These are phyloP conservation scores for Oscheius sp. DNA, from an alignment of 1,140 invertebrate genomes.

Conservation along the genomic window DNA sequence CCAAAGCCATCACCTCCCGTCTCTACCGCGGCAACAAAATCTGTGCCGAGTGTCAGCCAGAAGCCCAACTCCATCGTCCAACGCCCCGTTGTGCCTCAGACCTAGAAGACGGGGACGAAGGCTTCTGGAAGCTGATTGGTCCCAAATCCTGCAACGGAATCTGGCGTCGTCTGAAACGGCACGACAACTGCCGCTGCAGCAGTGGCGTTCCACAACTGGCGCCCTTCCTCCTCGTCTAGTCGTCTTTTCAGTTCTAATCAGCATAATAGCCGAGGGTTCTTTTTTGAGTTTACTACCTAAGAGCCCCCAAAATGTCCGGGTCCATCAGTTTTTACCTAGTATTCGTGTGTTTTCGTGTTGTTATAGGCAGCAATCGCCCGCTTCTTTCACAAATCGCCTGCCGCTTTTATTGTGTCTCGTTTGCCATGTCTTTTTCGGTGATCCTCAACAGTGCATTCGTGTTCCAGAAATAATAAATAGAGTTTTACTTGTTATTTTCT, in stretches of 20 bases:
- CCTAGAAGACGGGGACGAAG: conserved; percentile 50
- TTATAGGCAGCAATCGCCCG: no score
- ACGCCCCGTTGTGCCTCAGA: conserved; percentile 49
- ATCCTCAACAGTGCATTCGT: no score
- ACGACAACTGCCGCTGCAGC: conserved; percentile 36
- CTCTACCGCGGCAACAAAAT: conserved; percentile 32
- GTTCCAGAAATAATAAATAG: no score
- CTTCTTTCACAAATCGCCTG: no score
- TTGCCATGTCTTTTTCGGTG: no score
- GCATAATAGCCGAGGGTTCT: not conserved
- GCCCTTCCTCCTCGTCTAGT: conserved; percentile 40
- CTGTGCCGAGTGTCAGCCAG: conserved; percentile 53
- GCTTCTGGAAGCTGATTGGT: conserved; percentile 54
- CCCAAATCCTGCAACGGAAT: conserved; percentile 51
- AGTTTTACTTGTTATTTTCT: no score
- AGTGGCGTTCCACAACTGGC: conserved; percentile 32
- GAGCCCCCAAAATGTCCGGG: not conserved
- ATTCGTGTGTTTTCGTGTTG: no score
- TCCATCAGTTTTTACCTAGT: no score
- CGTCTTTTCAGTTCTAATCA: no score
- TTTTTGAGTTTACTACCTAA: not conserved
- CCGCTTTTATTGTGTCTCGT: no score
- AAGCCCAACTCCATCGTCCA: conserved; percentile 51
- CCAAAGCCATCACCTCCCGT: conserved; percentile 24
- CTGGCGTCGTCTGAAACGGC: conserved; percentile 39